A percentile compares a stretch with the other conserved stretches of the same genome.
These are phyloP conservation scores for Lampris incognitus DNA, from an alignment of 2,113 vertebrate species.

Conservation along the genomic window DNA sequence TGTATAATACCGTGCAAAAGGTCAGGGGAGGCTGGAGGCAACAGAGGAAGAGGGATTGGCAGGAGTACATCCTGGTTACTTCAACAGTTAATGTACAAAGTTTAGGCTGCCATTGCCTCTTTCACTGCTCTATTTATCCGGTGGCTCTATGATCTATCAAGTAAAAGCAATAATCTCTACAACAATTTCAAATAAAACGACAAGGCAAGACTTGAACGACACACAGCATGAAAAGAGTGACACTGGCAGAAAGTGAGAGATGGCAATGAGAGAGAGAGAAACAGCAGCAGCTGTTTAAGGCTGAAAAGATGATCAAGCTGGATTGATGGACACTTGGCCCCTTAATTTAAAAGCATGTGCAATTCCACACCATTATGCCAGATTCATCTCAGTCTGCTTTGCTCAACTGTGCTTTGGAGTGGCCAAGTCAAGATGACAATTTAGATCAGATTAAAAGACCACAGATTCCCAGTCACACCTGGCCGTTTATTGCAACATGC, in stretches of 20 bases:
- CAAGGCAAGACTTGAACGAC: too few species aligned
- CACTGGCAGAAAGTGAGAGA: not conserved
- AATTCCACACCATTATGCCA: slow-evolving; percentile 14
- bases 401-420: slow-evolving; percentile 11
- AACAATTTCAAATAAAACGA: too few species aligned
- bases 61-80: too few species aligned
- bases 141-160: too few species aligned
- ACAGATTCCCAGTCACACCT: slow-evolving; percentile 5
- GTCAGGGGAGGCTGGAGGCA: too few species aligned
- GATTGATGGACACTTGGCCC: slow-evolving; percentile 4
- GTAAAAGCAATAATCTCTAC: too few species aligned
- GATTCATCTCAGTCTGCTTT: slow-evolving; percentile 1
- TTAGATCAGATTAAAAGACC: slow-evolving; percentile 45
- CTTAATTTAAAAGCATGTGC: slow-evolving; percentile 11
- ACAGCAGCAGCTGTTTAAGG: slow-evolving; percentile 10
- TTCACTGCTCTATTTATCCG: too few species aligned
- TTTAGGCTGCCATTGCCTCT: too few species aligned
- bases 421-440: slow-evolving; percentile 11
- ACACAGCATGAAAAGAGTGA: not conserved
- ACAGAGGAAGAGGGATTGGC: not conserved
- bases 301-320: slow-evolving; percentile 32
- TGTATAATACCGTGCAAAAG: too few species aligned
- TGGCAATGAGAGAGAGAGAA: not conserved
- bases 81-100: too few species aligned
- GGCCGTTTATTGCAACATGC: slow-evolving; percentile 13